Evolutionary conservation across 2,888 invertebrate species (phyloP).

Genomic region (Epirrhoe alternata): DNA sequence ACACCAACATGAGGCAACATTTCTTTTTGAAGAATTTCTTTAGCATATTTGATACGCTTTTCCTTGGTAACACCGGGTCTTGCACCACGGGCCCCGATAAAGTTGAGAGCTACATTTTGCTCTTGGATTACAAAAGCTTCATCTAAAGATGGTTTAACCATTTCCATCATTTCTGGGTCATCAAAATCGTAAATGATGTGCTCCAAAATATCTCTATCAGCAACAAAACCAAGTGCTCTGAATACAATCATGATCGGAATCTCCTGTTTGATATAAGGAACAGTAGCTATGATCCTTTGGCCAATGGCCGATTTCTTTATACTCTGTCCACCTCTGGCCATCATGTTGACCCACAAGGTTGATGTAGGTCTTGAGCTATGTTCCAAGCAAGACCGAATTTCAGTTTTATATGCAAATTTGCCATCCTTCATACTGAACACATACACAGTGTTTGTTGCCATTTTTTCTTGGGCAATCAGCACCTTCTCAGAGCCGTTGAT

Average conservation of each 20-base stretch:
- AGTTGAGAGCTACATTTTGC: conserved; percentile 99
- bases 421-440: conserved; percentile 99
- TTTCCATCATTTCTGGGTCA: conserved; percentile 99
- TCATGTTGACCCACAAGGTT: conserved; percentile 99
- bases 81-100: conserved; percentile 99
- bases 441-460: conserved; percentile 99
- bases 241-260: conserved; percentile 99
- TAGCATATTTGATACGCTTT: conserved; percentile 99
- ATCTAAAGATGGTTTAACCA: conserved; percentile 99
- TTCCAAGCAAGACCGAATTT: conserved; percentile 93
- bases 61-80: conserved; percentile 99
- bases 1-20: conserved; percentile 99
- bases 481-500: conserved; percentile 99
- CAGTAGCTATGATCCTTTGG: conserved; percentile 98
- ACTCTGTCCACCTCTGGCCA: conserved; percentile 99
- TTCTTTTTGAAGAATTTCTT: conserved; percentile 99
- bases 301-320: conserved; percentile 99
- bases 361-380: conserved; percentile 97
- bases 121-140: conserved; percentile 99
- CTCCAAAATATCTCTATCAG: conserved; percentile 99
- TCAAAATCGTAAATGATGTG: conserved; percentile 99
- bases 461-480: conserved; percentile 99
- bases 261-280: conserved; percentile 99
- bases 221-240: conserved; percentile 99
- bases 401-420: conserved; percentile 99